These are phyloP conservation scores for Melanostigma gelatinosum DNA, from an alignment of 2,113 vertebrate species.

Conservation along the genomic window DNA sequence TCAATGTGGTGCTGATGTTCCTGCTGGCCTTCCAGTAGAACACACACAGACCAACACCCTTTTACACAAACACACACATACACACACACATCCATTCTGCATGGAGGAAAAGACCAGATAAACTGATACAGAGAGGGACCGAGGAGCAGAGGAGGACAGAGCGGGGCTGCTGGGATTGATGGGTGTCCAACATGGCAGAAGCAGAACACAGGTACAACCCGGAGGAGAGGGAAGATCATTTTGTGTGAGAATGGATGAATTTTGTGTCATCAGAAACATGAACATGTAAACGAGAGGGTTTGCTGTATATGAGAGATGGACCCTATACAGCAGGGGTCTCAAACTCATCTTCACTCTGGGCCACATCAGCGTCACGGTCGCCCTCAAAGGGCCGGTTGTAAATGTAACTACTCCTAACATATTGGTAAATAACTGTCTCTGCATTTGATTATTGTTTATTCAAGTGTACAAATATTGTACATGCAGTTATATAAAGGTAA, in stretches of 20 bases:
- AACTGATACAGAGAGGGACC: constrained; percentile 19
- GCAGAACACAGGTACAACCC: constrained; percentile 66
- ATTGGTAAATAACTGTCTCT: too few species aligned
- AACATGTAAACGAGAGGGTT: background rate
- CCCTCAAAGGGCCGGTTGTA: too few species aligned
- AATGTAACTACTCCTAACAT: too few species aligned
- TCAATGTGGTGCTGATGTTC: constrained; percentile 98
- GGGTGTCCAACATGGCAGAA: constrained; percentile 64
- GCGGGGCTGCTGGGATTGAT: constrained; percentile 53
- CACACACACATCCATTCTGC: background rate
- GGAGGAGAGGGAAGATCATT: background rate
- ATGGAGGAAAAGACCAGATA: constrained; percentile 17
- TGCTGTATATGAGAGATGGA: background rate
- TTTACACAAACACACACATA: constrained; percentile 11
- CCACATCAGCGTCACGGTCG: too few species aligned
- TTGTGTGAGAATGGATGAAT: background rate
- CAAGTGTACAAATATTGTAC: too few species aligned
- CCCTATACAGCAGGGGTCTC: background rate
- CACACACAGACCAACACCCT: background rate
- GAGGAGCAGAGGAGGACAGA: constrained; percentile 4
- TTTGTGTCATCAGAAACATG: constrained; percentile 17
- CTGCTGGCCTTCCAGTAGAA: constrained; percentile 93
- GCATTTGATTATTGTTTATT: too few species aligned
- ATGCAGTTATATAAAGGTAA: too few species aligned
- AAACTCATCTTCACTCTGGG: too few species aligned